A percentile compares a stretch with the other conserved stretches of the same genome.
Evolutionary conservation across 2,113 vertebrate species (phyloP).

Genomic region (Desmodus rotundus): DNA sequence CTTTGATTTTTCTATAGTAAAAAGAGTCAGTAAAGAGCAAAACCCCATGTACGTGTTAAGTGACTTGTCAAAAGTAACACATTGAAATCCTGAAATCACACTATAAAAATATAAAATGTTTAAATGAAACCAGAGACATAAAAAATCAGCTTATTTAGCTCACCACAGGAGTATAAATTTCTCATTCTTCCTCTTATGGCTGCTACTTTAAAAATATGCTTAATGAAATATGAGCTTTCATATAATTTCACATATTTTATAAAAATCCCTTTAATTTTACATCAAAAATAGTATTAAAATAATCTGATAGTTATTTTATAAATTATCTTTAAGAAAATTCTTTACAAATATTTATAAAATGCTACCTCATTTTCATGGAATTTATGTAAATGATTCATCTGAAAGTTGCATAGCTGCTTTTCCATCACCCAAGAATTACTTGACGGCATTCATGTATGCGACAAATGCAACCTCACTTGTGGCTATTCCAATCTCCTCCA

Average conservation of each 20-base stretch:
- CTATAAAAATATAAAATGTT: background rate
- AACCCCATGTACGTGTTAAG: background rate
- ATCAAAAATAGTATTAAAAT: background rate
- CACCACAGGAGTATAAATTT: background rate
- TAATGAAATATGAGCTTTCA: background rate
- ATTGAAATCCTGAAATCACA: background rate
- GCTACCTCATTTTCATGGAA: background rate
- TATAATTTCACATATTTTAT: background rate
- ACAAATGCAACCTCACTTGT: constrained; percentile 12
- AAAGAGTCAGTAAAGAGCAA: constrained; percentile 10
- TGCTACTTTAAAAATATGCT: background rate
- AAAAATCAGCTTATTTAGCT: background rate
- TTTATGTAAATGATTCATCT: constrained; percentile 20
- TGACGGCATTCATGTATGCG: background rate
- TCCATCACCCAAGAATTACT: background rate
- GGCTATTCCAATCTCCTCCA: constrained; percentile 48
- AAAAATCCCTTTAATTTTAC: background rate
- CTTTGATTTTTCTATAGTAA: constrained; percentile 23
- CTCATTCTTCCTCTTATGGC: background rate
- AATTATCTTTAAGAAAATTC: background rate
- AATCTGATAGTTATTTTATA: background rate
- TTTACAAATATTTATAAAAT: constrained; percentile 15
- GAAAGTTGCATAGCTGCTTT: background rate
- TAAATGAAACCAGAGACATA: constrained; percentile 30
- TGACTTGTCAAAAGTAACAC: background rate